Percentiles rank a stretch among this genome's conserved stretches.
Evolutionary conservation across 2,113 vertebrate species (phyloP).

Genomic region (Salvator merianae): DNA sequence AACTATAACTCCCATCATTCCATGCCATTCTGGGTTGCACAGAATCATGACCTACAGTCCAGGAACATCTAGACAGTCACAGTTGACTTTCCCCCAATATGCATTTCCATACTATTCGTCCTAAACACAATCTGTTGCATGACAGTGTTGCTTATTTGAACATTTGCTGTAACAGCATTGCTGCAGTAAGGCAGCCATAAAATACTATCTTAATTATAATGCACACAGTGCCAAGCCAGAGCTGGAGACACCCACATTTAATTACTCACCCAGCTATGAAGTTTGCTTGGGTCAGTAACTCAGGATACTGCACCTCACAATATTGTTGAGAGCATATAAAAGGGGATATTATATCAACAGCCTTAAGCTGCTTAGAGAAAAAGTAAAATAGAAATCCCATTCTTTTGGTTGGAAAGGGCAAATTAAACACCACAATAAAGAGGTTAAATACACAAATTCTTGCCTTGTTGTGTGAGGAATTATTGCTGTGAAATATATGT

Average conservation of each 20-base stretch:
- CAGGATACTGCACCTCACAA: background rate
- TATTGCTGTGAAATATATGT: no score
- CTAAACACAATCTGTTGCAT: no score
- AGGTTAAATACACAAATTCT: background rate
- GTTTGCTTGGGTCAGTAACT: background rate
- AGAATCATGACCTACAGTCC: no score
- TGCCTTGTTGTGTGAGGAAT: no score
- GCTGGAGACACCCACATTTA: background rate
- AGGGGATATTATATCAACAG: background rate
- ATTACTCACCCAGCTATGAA: background rate
- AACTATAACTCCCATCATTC: no score
- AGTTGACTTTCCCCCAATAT: no score
- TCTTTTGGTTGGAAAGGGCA: no score
- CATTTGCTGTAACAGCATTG: no score
- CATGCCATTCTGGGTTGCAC: no score
- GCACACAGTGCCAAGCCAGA: background rate
- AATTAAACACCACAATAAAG: background rate
- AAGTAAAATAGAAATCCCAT: background rate
- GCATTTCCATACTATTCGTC: no score
- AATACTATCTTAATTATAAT: background rate
- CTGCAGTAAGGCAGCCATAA: background rate
- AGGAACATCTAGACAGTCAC: no score
- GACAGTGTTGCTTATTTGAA: no score
- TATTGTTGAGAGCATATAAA: background rate
- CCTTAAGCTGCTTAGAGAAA: background rate